phyloP scores from a whole-genome alignment of 2,113 vertebrate species.

The Ginglymostoma cirratum region DNA sequence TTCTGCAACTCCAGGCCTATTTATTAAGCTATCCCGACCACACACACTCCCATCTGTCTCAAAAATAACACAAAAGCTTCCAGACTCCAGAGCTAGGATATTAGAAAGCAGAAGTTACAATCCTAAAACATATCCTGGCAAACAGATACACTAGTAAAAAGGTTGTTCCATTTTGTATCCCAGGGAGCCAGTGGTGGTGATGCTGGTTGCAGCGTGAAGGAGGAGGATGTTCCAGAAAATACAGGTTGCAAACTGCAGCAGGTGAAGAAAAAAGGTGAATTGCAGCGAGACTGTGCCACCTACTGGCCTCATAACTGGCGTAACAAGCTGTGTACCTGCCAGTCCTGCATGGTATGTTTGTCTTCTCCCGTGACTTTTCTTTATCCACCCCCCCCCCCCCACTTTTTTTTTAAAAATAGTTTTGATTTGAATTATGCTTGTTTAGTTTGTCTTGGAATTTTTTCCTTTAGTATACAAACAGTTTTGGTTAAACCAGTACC shows the following conservation, averaged over 20 bases:
- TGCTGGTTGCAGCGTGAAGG: slow-evolving; percentile 48
- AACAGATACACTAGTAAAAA: background rate
- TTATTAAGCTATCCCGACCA: background rate
- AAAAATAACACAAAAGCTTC: background rate
- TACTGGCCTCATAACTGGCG: slow-evolving; percentile 87
- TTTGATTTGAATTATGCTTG: background rate
- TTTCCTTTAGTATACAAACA: too few species aligned
- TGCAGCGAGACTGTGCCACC: slow-evolving; percentile 64
- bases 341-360: slow-evolving; percentile 71
- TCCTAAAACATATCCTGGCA: background rate
- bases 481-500: too few species aligned
- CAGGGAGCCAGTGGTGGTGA: slow-evolving; percentile 40
- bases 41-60: background rate
- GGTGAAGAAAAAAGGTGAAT: slow-evolving; percentile 52
- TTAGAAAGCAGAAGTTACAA: background rate
- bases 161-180: background rate
- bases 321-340: slow-evolving; percentile 77
- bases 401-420: background rate
- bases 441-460: background rate
- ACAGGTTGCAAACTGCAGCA: slow-evolving; percentile 62
- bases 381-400: too few species aligned
- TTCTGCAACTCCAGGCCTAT: background rate
- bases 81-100: background rate
- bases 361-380: background rate
- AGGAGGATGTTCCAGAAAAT: slow-evolving; percentile 35